Evolutionary conservation across 2,888 invertebrate species (phyloP).

Genomic region (Pseudeuparius sepicola): DNA sequence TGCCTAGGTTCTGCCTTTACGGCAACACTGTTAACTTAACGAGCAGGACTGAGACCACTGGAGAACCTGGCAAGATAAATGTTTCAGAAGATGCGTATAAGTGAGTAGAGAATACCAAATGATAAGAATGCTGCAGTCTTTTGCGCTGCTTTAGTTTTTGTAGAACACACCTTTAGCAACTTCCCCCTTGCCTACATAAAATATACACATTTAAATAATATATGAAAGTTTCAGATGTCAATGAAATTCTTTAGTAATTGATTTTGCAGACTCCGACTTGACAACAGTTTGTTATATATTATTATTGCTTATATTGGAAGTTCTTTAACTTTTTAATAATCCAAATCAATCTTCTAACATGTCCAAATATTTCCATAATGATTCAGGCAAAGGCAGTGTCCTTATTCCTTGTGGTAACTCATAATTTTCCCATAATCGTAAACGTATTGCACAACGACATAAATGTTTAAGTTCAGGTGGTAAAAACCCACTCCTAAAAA

Average conservation of each 20-base stretch:
- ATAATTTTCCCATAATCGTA: constrained; percentile 55
- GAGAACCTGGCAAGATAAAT: constrained; percentile 78
- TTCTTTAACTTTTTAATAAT: no score
- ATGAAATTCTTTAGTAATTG: no score
- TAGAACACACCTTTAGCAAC: no score
- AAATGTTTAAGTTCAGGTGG: constrained; percentile 69
- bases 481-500: constrained; percentile 45
- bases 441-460: constrained; percentile 60
- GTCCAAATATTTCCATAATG: constrained; percentile 62
- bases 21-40: constrained; percentile 92
- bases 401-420: constrained; percentile 66
- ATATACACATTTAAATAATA: no score
- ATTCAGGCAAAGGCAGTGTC: constrained; percentile 54
- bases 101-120: constrained; percentile 44
- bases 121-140: no score
- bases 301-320: no score
- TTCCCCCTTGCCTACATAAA: no score
- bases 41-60: constrained; percentile 88
- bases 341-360: constrained; percentile 58
- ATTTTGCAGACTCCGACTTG: no score
- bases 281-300: no score
- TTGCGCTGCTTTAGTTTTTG: no score
- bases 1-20: constrained; percentile 88
- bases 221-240: no score
- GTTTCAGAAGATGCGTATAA: constrained; percentile 87